Conservation (phyloP, 2,888 invertebrate species). For the Yponomeuta evonymella region DNA sequence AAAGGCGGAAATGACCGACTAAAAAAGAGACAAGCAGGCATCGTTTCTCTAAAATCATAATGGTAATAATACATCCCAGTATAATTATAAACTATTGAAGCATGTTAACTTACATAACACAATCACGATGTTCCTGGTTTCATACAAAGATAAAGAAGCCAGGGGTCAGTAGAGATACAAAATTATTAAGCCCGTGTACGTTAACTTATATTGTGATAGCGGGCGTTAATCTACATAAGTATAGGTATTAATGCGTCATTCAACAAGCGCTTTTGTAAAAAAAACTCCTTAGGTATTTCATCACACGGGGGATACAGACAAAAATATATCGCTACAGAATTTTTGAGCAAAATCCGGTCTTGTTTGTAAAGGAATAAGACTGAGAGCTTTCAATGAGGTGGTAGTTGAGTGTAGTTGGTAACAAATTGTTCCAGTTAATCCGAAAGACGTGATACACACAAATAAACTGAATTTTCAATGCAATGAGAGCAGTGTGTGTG, state of each 20-base stretch:
- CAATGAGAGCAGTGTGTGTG: constrained; percentile 38
- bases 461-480: constrained; percentile 57
- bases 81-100: constrained; percentile 59
- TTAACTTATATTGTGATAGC: constrained; percentile 64
- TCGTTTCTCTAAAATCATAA: neutral
- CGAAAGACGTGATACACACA: constrained; percentile 26
- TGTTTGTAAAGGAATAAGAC: neutral
- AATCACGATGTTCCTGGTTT: constrained; percentile 23
- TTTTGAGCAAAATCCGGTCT: neutral
- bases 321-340: neutral
- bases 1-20: too few species aligned
- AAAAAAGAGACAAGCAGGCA: neutral
- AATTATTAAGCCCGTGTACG: constrained; percentile 60
- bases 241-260: constrained; percentile 73
- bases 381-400: neutral
- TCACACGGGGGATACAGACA: constrained; percentile 31
- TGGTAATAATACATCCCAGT: constrained; percentile 42
- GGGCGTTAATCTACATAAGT: constrained; percentile 71
- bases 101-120: constrained; percentile 56
- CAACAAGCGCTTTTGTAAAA: constrained; percentile 68
- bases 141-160: neutral
- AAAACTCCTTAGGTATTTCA: constrained; percentile 45
- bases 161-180: constrained; percentile 19
- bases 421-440: constrained; percentile 15
- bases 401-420: neutral